These are phyloP conservation scores for Catharus minimus DNA, from an alignment of 2,113 vertebrate genomes.

Conservation along the genomic window DNA sequence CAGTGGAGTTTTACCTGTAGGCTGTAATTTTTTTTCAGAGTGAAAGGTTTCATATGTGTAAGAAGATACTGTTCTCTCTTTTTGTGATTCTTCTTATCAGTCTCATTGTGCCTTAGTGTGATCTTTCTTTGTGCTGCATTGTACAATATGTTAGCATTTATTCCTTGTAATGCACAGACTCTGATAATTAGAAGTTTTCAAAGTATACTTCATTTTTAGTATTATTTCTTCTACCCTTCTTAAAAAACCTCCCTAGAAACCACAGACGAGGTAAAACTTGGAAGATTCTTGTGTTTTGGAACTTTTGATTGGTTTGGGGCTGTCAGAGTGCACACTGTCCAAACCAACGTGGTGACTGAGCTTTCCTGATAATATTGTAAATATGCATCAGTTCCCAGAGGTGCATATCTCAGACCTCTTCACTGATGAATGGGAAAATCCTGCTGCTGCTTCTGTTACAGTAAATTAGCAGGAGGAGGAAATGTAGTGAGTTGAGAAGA, in stretches of 20 bases:
- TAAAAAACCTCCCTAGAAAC: not conserved
- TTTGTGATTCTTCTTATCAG: not conserved
- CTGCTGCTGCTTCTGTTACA: not conserved
- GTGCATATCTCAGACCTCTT: not conserved
- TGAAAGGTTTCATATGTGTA: not conserved
- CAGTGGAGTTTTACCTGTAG: slow-evolving; percentile 17
- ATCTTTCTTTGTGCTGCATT: not conserved
- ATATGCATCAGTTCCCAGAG: slow-evolving; percentile 15
- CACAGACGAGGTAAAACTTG: not conserved
- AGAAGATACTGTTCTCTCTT: not conserved
- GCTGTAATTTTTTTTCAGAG: slow-evolving; percentile 26
- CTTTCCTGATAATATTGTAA: slow-evolving; percentile 16
- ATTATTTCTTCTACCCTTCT: not conserved
- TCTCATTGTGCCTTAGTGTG: not conserved
- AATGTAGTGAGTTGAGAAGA: not conserved
- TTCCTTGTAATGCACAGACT: not conserved
- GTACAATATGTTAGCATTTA: not conserved
- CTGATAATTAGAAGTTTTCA: slow-evolving; percentile 1
- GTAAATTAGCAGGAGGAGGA: not conserved
- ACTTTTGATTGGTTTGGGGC: not conserved
- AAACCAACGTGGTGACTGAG: not conserved
- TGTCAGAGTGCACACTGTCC: not conserved
- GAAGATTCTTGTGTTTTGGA: not conserved
- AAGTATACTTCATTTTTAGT: not conserved
- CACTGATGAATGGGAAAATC: not conserved